phyloP scores from a whole-genome alignment of 2,797 vertebrate species.

The Lepus oiostolus region DNA sequence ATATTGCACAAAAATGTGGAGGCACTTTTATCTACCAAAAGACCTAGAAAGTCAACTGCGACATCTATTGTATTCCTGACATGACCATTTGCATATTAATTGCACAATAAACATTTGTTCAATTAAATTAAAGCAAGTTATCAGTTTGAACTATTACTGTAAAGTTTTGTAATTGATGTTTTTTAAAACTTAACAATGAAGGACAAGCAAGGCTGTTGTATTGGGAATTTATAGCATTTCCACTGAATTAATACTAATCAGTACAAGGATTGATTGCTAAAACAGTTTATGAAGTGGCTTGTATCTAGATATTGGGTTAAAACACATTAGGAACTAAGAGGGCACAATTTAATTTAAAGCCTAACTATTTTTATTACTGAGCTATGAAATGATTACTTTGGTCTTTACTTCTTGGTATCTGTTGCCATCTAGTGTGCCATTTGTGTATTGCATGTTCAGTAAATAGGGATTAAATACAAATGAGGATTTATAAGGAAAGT shows the following conservation, averaged over 20 bases:
- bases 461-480: not conserved
- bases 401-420: conserved; percentile 81
- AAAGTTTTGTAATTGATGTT: conserved; percentile 7
- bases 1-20: not conserved
- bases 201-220: not conserved
- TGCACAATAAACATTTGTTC: conserved; percentile 10
- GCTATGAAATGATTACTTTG: not conserved
- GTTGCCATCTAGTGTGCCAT: conserved; percentile 88
- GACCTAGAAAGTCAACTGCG: not conserved
- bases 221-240: not conserved
- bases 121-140: not conserved
- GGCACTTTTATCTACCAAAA: not conserved
- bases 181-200: conserved; percentile 2
- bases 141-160: conserved; percentile 31
- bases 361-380: conserved; percentile 43
- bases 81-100: not conserved
- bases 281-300: not conserved
- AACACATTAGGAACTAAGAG: conserved; percentile 31
- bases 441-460: conserved; percentile 81
- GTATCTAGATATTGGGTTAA: not conserved
- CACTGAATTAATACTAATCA: not conserved
- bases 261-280: not conserved
- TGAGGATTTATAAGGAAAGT: not conserved
- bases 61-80: not conserved
- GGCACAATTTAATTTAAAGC: conserved; percentile 50